phyloP scores from a whole-genome alignment of 1,140 invertebrate species.

The Archivesica marissinica region DNA sequence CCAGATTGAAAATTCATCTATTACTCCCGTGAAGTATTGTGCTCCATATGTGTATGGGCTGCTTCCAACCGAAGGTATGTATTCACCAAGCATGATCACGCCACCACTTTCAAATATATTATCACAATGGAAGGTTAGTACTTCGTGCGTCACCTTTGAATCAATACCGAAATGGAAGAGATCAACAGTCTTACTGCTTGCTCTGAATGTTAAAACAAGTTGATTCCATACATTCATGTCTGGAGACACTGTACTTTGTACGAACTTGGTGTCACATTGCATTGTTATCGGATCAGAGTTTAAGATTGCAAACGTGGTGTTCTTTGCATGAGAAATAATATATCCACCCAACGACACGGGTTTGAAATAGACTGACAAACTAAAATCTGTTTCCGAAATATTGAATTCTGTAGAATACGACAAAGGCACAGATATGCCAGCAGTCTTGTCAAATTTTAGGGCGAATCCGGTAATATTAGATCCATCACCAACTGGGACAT shows the following conservation, averaged over 20 bases:
- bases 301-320: constrained; percentile 53
- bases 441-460: constrained; percentile 69
- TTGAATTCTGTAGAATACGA: constrained; percentile 6
- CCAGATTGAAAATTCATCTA: constrained; percentile 72
- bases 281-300: constrained; percentile 62
- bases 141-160: constrained; percentile 61
- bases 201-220: constrained; percentile 64
- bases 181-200: constrained; percentile 40
- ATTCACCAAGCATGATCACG: constrained; percentile 66
- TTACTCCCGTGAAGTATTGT: constrained; percentile 62
- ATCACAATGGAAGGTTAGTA: constrained; percentile 52
- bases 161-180: constrained; percentile 65
- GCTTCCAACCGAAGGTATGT: constrained; percentile 60
- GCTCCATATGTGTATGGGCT: constrained; percentile 26
- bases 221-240: constrained; percentile 68
- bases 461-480: constrained; percentile 61
- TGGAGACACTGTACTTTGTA: constrained; percentile 43
- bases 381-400: constrained; percentile 57
- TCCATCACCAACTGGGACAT: constrained; percentile 38
- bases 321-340: constrained; percentile 67
- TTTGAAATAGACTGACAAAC: constrained; percentile 66
- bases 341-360: constrained; percentile 62
- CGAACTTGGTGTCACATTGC: constrained; percentile 45
- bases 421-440: constrained; percentile 59
- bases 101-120: constrained; percentile 62